phyloP scores from a whole-genome alignment of 2,797 vertebrate species.

The Morus bassanus region DNA sequence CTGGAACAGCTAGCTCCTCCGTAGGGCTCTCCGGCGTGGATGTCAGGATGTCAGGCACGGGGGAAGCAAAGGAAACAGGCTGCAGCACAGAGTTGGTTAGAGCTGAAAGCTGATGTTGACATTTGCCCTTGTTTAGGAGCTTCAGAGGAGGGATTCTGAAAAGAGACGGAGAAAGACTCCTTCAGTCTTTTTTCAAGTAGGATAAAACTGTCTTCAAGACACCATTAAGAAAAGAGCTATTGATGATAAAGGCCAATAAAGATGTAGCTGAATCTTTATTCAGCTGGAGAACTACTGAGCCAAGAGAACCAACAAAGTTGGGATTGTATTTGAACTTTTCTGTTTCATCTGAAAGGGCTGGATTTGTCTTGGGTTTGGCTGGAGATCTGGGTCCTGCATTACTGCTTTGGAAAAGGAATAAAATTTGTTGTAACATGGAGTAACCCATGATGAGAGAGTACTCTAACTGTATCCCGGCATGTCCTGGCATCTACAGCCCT shows the following conservation, averaged over 20 bases:
- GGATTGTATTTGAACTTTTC: not conserved
- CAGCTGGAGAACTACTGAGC: not conserved
- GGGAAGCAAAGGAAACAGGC: not conserved
- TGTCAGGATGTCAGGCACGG: not conserved
- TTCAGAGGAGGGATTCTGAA: not conserved
- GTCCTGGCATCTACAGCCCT: not conserved
- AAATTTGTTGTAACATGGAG: not conserved
- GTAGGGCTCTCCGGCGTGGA: not conserved
- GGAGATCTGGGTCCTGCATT: rapidly evolving
- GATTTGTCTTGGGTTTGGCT: not conserved
- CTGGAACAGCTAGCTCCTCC: not conserved
- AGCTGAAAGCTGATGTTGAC: not conserved
- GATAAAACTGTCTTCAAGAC: not conserved
- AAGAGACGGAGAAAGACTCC: not conserved
- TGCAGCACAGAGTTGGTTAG: not conserved
- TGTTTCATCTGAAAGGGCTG: not conserved
- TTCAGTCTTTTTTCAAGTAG: not conserved
- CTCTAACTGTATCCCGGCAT: not conserved
- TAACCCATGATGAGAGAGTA: not conserved
- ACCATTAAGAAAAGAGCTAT: not conserved
- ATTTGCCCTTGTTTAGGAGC: not conserved
- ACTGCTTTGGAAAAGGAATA: not conserved
- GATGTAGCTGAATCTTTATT: not conserved
- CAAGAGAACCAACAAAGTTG: not conserved
- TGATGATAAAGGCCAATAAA: not conserved